These are phyloP conservation scores for Diadumene lineata DNA, from an alignment of 92 coral and sea anemone genomes.

Conservation along the genomic window DNA sequence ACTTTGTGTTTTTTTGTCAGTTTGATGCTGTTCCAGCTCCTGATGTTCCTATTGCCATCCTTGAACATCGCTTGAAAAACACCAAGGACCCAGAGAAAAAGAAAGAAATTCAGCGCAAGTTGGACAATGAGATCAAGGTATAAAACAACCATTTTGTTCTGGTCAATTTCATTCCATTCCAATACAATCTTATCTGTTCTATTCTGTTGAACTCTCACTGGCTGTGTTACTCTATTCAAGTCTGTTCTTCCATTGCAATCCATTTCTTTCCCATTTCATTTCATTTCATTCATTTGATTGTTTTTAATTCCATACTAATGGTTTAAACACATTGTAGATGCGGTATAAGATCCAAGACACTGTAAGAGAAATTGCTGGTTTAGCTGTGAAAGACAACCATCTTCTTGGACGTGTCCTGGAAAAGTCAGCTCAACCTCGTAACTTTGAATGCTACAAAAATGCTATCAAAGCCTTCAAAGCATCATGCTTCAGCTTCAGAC, in stretches of 20 bases:
- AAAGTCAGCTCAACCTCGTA: conserved; percentile 63
- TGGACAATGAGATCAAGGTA: conserved; percentile 66
- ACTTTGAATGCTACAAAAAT: conserved; percentile 77
- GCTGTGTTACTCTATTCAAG: too few relatives aligned
- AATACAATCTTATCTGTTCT: too few relatives aligned
- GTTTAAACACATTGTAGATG: conserved; percentile 36
- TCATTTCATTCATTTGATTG: too few relatives aligned
- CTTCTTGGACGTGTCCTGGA: conserved; percentile 55
- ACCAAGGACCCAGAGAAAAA: conserved; percentile 44
- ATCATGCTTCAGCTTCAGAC: conserved; percentile 70
- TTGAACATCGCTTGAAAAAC: conserved; percentile 60
- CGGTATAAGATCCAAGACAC: conserved; percentile 61
- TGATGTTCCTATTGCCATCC: conserved; percentile 81
- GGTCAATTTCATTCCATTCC: too few relatives aligned
- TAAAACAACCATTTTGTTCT: too few relatives aligned
- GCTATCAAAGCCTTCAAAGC: conserved; percentile 69
- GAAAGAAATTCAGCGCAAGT: conserved; percentile 36
- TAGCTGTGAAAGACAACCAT: conserved; percentile 38
- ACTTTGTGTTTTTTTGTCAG: conserved; percentile 40
- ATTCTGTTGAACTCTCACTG: too few relatives aligned
- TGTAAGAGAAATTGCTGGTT: conserved; percentile 65
- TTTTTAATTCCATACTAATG: background rate
- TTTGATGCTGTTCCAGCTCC: conserved; percentile 92
- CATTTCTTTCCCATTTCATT: too few relatives aligned
- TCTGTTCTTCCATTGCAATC: too few relatives aligned